These are phyloP conservation scores for Dryoscopus gambensis DNA, from an alignment of 2,113 vertebrate species.

Conservation along the genomic window DNA sequence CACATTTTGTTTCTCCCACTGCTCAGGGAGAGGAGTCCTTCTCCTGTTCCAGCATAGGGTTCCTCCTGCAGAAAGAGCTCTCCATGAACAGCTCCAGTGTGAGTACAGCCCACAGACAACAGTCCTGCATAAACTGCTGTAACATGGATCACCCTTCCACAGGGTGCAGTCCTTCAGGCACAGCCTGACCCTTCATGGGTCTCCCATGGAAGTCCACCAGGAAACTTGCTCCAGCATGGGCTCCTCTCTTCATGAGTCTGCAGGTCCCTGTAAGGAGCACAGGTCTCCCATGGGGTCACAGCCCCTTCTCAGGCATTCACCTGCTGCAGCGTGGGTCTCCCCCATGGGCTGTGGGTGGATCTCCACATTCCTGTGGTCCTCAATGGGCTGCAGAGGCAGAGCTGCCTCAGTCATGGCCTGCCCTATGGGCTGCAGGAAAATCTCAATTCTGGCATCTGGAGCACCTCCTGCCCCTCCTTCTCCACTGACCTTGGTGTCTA, in stretches of 20 bases:
- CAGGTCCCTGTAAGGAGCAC: background rate
- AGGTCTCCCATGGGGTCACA: background rate
- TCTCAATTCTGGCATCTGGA: fast-evolving
- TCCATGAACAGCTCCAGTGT: background rate
- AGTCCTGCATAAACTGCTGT: background rate
- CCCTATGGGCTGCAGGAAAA: background rate
- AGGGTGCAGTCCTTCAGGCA: background rate
- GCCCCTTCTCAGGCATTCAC: background rate
- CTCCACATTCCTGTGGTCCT: background rate
- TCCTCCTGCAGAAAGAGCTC: background rate
- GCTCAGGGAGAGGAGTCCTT: background rate
- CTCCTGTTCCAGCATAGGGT: background rate
- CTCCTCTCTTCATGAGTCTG: background rate
- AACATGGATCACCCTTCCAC: no score
- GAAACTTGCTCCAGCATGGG: background rate
- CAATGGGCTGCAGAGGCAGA: background rate
- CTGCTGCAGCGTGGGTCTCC: background rate
- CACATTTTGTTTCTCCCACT: fast-evolving
- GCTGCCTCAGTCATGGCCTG: background rate
- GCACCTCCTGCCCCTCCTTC: background rate
- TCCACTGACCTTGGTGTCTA: background rate
- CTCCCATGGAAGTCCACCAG: background rate
- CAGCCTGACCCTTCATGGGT: background rate
- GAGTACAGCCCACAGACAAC: fast-evolving
- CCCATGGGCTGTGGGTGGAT: background rate